A percentile compares a stretch with the other conserved stretches of the same genome.
Conservation (phyloP, 2,797 vertebrate genomes). For the Galago senegalensis region DNA sequence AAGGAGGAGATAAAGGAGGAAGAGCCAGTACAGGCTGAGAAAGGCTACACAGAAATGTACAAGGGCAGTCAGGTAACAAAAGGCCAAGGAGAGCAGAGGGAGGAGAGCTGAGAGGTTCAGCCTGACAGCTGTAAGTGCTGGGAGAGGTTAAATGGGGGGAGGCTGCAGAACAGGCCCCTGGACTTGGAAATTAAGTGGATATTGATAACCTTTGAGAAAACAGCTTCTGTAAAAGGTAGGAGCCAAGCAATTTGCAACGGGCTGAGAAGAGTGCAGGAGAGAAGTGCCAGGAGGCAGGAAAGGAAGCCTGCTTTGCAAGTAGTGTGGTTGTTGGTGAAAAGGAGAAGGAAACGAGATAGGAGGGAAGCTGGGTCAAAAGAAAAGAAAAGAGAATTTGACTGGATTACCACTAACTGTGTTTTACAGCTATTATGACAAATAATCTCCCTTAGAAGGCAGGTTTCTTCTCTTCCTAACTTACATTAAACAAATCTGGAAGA, state of each 20-base stretch:
- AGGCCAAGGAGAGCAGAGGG: fast-evolving
- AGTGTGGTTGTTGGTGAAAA: neutral
- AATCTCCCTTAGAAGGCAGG: neutral
- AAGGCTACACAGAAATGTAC: neutral
- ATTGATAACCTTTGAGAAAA: neutral
- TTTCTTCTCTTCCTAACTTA: conserved; percentile 13
- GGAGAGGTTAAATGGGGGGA: neutral
- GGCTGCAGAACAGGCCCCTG: neutral
- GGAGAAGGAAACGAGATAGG: neutral
- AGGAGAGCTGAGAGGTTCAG: neutral
- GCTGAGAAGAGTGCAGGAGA: neutral
- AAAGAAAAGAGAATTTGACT: neutral
- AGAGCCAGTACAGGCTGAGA: neutral
- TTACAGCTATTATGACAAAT: neutral
- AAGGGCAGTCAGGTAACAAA: neutral
- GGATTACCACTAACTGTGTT: neutral
- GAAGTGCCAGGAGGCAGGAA: neutral
- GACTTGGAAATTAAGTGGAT: neutral
- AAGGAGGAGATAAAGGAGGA: neutral
- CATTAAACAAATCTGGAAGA: neutral
- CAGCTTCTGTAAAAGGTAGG: neutral
- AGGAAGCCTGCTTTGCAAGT: neutral
- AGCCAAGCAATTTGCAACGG: neutral
- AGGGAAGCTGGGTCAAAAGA: neutral
- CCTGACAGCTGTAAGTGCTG: neutral